phyloP scores from a whole-genome alignment of 2,113 vertebrate genomes.

The Otocyon megalotis region DNA sequence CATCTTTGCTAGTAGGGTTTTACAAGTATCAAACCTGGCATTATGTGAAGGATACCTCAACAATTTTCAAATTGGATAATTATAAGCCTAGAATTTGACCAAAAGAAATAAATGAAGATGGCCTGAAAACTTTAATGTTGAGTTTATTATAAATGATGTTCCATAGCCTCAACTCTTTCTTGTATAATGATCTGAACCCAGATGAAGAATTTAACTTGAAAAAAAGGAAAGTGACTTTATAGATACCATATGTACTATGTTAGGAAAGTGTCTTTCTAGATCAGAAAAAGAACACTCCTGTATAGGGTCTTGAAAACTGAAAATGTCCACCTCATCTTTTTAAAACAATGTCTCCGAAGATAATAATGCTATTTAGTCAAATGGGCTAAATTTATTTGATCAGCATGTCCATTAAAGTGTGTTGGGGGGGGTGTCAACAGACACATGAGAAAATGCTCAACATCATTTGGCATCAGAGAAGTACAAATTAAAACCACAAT shows the following conservation, averaged over 20 bases:
- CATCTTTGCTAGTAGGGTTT: not conserved
- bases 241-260: not conserved
- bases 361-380: not conserved
- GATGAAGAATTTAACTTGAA: conserved; percentile 24
- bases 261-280: not conserved
- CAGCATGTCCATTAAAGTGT: not conserved
- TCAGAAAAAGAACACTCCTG: not conserved
- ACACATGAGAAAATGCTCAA: not conserved
- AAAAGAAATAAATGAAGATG: not conserved
- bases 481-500: not conserved
- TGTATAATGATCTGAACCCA: not conserved
- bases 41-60: not conserved
- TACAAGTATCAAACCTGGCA: not conserved
- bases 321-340: not conserved
- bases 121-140: not conserved
- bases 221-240: not conserved
- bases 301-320: not conserved
- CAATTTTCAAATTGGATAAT: not conserved
- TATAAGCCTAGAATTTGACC: not conserved
- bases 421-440: not conserved
- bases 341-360: not conserved
- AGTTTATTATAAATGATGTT: not conserved
- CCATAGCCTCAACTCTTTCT: not conserved
- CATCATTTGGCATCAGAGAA: not conserved
- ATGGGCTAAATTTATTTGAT: not conserved